Evolutionary conservation across 2,888 invertebrate genomes (phyloP), one percentile per base, ranked within the genome.

Genomic region (Zhengitettix transpicula): DNA sequence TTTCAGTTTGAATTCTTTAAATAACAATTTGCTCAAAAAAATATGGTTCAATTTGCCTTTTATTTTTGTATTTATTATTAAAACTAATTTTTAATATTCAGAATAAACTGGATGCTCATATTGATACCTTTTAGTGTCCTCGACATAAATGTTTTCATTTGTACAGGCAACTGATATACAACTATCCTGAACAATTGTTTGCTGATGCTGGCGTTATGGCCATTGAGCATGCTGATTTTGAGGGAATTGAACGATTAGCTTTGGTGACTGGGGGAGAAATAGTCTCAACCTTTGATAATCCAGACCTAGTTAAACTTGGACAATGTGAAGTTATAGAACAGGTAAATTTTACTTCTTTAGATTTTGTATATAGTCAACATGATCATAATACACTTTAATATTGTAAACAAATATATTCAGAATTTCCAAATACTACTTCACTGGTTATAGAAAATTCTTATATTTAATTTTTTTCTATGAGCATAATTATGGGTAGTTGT

Each of bases 161-260:
- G 60, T 72, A 1, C 73, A 84, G 92, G 65, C 99, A 99, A 75
- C 78, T 99, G 66, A 99, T 99, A 74, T 99, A 99, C 79, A 99
- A 99, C 75, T 99, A 99, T 73, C 99, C 99, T 0, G 99, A 99
- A 74, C 99, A 99, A 75, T 75, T 99, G 67, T 99, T 99, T 74
- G 95, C 98, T 51, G 99, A 99, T 77, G 92, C 94, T 54, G 90
- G 92, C 56, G 84, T 98, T 10, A 99, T 99, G 98, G 97, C 99
- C 1, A 99, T 99, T 67, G 99, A 99, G 71, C 99, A 99, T 73
- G 99, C 99, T 5, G 99, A 99, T 73, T 99, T 99, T 72, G 98
- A 99, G 73, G 99, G 99, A 58, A 96, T 99, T 68, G 98, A 99
- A 73, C 82, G 98, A 63, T 77, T 99, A 61, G 97, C 98, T 40